phyloP scores from a whole-genome alignment of 1,140 invertebrate genomes.

The Reticulitermes speratus region DNA sequence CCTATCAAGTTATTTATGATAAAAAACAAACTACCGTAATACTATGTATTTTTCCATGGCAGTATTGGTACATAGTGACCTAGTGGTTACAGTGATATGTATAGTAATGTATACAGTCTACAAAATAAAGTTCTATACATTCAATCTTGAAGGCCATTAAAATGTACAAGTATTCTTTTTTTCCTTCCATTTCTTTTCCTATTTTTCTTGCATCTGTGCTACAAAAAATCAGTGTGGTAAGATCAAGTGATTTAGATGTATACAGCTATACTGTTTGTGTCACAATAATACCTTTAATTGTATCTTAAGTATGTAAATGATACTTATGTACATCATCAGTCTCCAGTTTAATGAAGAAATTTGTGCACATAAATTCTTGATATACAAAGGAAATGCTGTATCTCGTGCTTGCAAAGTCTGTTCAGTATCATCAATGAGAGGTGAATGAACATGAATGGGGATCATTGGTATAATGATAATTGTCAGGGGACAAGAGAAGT shows the following conservation, averaged over 20 bases:
- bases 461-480: no score
- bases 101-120: neutral
- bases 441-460: no score
- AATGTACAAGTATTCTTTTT: neutral
- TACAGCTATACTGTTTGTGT: neutral
- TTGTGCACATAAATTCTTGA: no score
- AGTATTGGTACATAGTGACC: neutral
- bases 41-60: neutral
- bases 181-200: neutral
- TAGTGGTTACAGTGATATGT: no score
- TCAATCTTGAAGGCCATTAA: neutral
- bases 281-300: neutral
- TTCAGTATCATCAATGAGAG: no score
- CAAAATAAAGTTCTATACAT: neutral
- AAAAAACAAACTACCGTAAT: no score
- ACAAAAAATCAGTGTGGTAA: neutral
- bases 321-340: neutral
- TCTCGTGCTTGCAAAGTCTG: no score
- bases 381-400: no score
- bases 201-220: neutral
- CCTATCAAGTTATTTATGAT: no score
- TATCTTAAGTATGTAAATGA: neutral
- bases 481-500: no score
- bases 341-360: neutral
- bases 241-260: neutral